Evolutionary conservation across 2,113 vertebrate genomes (phyloP), one percentile per base, ranked within the genome.

Genomic region (Callaeas wilsoni): DNA sequence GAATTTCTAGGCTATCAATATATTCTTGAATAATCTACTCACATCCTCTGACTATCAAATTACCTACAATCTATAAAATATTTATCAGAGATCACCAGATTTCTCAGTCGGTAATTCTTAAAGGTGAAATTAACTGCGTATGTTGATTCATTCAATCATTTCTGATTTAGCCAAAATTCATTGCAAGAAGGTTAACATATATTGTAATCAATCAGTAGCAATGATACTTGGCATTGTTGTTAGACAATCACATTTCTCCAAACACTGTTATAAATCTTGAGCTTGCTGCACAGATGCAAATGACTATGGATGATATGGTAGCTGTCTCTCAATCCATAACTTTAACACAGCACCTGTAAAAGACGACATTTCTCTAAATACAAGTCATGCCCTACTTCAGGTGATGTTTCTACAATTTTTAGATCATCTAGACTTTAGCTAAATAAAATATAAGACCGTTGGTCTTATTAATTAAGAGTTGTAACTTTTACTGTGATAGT

Each of bases 41-140:
- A 65, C 42, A 90, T 93, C 69, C 84, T 84, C 74, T 82, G 47
- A 64, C 73, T 94, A 93, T 91, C 57, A 82, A 78, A 84, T 95
- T 87, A 91, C 23, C 30, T 57, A 46, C 9, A n/a, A 32, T 55
- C 32, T 76, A 65, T 75, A 75, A 94, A 94, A 84, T 92, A 87
- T 84, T 92, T 91, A 79, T 53, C 62, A 87, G 62, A 87, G 60
- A 84, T 78, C 53, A 82, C 4, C 32, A 68, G 57, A 91, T 84
- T 70, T 84, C 46, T 75, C 26, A 73, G 69, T 30, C 68, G 70
- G 55, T 67, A 82, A 71, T 52, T 92, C 73, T 67, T 75, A 84
- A 59, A 73, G 37, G 21, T 77, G 42, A 87, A 92, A 71, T 93
- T 47, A 93, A 21, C 42, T 63, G 41, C 8, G 5, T 53, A 41